Evolutionary conservation across 2,888 invertebrate species (phyloP), one percentile per base, ranked within the genome.

Genomic region (Apodemia duryi): DNA sequence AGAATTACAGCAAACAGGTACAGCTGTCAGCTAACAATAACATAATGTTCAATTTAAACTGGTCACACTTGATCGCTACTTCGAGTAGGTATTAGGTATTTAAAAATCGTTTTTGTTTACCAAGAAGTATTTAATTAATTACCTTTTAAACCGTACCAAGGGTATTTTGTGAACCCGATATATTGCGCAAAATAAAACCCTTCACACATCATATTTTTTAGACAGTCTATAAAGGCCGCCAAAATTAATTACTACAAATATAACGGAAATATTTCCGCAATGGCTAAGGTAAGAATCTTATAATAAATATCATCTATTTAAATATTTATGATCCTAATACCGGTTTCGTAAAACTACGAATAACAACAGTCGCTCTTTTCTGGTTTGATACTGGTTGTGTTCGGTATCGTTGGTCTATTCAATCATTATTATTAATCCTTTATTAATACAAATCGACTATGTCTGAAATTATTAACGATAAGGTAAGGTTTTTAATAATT

Each of bases 221-320:
- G 35, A 38, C 41, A 21, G 70, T 67, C 21, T 28, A 51, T 71
- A 74, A 74, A 83, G 74, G 74, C 79, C 84, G 83, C 73, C 93
- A 94, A 94, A 92, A 94, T 94, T 93, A 93, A 91, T 87, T 94
- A 93, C 92, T 94, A 94, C 75, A 94, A 94, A 92, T 94, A 94
- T 84, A 94, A 93, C 91, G 93, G 93, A 81, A 92, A 93, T 84
- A 93, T 93, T 91, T 93, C 94, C 85, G 93, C 93, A 84, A 94
- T 94, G 93, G 94, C 94, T 77, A 95, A 95, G 94, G 95, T 94
- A 93, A 77, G 86, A 67, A 65, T 52, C 54, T 66, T 11, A 7
- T 13, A 13, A 41, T 13, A 46, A 13, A 46, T 46, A 46, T 46
- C 3, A 11, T 5, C 13, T 4, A 29, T 11, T 5, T 54, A 28